Conservation (phyloP, 2,888 invertebrate genomes). For the Invenusta paracnida region DNA sequence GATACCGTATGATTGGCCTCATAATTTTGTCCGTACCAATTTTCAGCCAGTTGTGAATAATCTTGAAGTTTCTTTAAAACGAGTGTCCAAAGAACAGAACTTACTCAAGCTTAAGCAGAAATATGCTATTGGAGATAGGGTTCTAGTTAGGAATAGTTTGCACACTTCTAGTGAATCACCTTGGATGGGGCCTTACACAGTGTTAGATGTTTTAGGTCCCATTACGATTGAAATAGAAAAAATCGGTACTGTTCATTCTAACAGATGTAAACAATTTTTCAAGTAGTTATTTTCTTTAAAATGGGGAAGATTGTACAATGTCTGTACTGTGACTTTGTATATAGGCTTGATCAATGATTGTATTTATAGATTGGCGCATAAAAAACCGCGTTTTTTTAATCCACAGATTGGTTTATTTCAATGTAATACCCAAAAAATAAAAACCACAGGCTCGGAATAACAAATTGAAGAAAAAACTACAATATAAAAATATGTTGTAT, state of each 20-base stretch:
- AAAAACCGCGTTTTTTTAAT: no score
- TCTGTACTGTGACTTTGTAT: no score
- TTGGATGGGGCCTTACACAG: neutral
- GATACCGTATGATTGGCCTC: neutral
- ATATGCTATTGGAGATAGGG: neutral
- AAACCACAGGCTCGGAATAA: no score
- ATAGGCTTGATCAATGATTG: no score
- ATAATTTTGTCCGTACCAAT: neutral
- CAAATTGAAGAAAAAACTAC: no score
- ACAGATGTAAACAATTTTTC: slow-evolving; percentile 20
- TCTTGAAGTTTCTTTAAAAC: neutral
- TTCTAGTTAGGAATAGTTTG: neutral
- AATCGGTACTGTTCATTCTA: neutral
- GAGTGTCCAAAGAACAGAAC: neutral
- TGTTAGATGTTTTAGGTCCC: neutral
- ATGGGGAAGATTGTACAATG: neutral
- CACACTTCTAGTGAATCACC: neutral
- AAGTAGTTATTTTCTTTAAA: neutral
- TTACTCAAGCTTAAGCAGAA: neutral
- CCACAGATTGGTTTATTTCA: no score
- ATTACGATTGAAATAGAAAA: neutral
- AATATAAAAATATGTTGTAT: no score
- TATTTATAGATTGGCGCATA: no score
- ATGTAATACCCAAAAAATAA: no score
- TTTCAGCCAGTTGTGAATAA: neutral